A percentile compares a stretch with the other conserved stretches of the same genome.
Conservation (phyloP, 2,888 invertebrate species). For the Lymantria monacha region DNA sequence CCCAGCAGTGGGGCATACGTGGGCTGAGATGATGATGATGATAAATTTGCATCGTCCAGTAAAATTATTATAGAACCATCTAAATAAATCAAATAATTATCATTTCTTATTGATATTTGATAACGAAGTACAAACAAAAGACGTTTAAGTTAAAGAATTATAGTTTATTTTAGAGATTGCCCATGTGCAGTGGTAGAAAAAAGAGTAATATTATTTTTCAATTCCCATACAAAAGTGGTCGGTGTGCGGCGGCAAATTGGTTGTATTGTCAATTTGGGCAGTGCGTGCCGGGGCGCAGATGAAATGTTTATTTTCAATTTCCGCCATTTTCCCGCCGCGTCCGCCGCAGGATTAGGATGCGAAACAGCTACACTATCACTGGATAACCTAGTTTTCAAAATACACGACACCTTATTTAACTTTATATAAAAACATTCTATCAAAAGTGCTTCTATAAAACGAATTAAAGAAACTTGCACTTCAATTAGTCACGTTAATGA, state of each 20-base stretch:
- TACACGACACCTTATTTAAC: background rate
- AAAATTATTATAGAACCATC: no score
- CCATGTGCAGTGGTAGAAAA: constrained; percentile 65
- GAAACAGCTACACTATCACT: constrained; percentile 54
- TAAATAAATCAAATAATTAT: no score
- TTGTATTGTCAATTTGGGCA: constrained; percentile 82
- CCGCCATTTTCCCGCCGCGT: constrained; percentile 74
- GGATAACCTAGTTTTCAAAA: constrained; percentile 37
- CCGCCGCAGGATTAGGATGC: constrained; percentile 73
- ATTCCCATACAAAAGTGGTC: constrained; percentile 82
- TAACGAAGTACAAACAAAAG: no score
- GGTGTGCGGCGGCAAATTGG: constrained; percentile 77
- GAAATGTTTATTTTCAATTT: constrained; percentile 83
- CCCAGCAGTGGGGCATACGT: no score
- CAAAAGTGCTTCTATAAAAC: background rate
- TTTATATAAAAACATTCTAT: background rate
- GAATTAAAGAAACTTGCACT: background rate
- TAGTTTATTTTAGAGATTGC: constrained; percentile 77
- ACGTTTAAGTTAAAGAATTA: constrained; percentile 44
- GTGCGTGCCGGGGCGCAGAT: constrained; percentile 79
- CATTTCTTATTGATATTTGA: no score
- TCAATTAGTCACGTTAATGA: no score
- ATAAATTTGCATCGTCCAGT: no score
- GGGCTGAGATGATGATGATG: no score
- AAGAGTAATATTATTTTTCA: constrained; percentile 82